phyloP scores from a whole-genome alignment of 2,797 vertebrate genomes.

The Apogon talboti region DNA sequence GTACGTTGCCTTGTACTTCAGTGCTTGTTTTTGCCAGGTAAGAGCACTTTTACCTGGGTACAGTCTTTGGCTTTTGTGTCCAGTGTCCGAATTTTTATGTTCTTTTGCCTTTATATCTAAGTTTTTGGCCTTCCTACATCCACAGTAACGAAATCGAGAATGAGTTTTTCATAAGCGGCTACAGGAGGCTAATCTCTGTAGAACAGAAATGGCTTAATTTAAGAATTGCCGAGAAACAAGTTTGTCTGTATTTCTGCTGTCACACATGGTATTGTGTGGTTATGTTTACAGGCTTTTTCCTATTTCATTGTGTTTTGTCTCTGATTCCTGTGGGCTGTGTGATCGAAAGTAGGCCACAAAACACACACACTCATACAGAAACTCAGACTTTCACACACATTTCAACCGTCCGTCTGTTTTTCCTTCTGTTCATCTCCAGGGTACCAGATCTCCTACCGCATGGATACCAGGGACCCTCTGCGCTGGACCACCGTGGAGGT shows the following conservation, averaged over 20 bases:
- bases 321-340: slow-evolving; percentile 38
- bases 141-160: background rate
- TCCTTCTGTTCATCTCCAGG: slow-evolving; percentile 75
- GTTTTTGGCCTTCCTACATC: background rate
- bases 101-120: slow-evolving; percentile 3
- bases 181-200: slow-evolving; percentile 22
- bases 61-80: background rate
- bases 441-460: slow-evolving; percentile 94
- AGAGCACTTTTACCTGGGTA: no score
- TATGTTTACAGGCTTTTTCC: slow-evolving; percentile 24
- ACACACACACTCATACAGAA: slow-evolving; percentile 16
- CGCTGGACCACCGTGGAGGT: slow-evolving; percentile 94
- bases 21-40: no score
- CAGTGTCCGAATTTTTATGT: slow-evolving; percentile 14
- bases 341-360: slow-evolving; percentile 43
- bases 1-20: no score
- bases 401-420: slow-evolving; percentile 16
- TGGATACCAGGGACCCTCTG: slow-evolving; percentile 89
- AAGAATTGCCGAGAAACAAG: slow-evolving; percentile 11
- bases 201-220: slow-evolving; percentile 39
- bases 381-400: slow-evolving; percentile 11
- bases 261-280: background rate
- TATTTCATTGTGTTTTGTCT: slow-evolving; percentile 19
- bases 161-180: background rate
- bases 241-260: slow-evolving; percentile 8